These are phyloP conservation scores for Myodes glareolus DNA, from an alignment of 2,113 vertebrate genomes.

Conservation along the genomic window DNA sequence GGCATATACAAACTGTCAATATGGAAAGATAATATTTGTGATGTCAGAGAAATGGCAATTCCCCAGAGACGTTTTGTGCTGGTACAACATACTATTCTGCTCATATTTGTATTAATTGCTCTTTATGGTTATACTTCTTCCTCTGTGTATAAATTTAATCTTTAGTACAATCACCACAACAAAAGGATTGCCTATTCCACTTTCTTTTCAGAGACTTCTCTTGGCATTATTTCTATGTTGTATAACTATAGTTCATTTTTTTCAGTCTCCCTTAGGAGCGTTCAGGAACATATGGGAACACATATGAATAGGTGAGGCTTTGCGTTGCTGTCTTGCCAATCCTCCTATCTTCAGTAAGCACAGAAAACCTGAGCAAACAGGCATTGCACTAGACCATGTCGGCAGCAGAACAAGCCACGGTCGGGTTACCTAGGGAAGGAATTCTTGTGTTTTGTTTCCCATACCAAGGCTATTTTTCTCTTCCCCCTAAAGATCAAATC, in stretches of 20 bases:
- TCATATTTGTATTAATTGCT: neutral
- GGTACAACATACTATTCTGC: neutral
- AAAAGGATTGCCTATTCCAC: neutral
- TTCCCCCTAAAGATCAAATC: slow-evolving; percentile 70
- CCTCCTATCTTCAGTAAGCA: neutral
- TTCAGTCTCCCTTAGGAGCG: neutral
- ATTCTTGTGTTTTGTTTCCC: slow-evolving; percentile 70
- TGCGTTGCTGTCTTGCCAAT: neutral
- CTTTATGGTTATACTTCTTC: neutral
- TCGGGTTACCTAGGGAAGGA: slow-evolving; percentile 21
- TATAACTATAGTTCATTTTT: neutral
- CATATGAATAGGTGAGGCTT: slow-evolving; percentile 35
- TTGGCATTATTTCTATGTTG: slow-evolving; percentile 25
- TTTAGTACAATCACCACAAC: neutral
- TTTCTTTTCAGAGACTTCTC: neutral
- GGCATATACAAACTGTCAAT: neutral
- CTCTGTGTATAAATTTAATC: slow-evolving; percentile 3
- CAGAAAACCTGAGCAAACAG: slow-evolving; percentile 74
- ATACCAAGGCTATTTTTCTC: slow-evolving; percentile 44
- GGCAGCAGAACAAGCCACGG: neutral
- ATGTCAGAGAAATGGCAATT: neutral
- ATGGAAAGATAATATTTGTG: neutral
- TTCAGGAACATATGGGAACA: neutral
- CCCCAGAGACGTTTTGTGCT: accelerated
- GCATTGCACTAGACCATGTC: slow-evolving; percentile 70